Conservation (phyloP, 2,113 vertebrate genomes). For the Amblyornis subalaris region DNA sequence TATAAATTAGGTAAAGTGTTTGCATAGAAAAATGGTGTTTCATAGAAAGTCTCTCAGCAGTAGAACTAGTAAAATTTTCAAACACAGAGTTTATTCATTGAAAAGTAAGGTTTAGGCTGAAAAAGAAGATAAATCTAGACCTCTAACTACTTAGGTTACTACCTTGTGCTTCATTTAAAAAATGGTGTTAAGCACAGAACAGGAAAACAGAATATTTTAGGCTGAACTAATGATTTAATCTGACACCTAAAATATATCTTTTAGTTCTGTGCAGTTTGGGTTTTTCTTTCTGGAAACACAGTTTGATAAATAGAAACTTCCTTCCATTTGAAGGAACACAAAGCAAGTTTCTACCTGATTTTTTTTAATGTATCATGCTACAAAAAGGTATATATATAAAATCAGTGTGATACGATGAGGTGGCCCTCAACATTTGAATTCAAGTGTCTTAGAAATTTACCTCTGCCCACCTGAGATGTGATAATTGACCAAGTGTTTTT, state of each 20-base stretch:
- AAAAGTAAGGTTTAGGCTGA: not conserved
- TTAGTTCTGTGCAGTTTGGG: not conserved
- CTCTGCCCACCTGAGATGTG: not conserved
- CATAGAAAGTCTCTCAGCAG: not conserved
- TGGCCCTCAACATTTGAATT: not conserved
- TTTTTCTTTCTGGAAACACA: not conserved
- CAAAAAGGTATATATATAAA: not conserved
- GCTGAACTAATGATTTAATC: not conserved
- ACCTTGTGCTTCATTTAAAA: not conserved
- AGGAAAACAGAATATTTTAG: not conserved
- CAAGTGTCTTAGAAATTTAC: not conserved
- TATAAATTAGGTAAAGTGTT: slow-evolving; percentile 6
- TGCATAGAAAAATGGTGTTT: not conserved
- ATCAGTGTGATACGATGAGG: not conserved
- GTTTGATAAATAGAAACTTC: not conserved
- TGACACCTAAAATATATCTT: not conserved
- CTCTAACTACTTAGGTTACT: not conserved
- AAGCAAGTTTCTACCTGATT: not conserved
- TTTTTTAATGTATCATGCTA: not conserved
- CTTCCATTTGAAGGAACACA: not conserved
- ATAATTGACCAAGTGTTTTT: not conserved
- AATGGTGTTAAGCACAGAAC: not conserved
- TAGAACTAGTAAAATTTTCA: not conserved
- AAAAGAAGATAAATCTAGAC: not conserved
- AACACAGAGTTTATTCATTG: not conserved